phyloP scores from a whole-genome alignment of 2,888 invertebrate species.

The Aleiodes alternator region DNA sequence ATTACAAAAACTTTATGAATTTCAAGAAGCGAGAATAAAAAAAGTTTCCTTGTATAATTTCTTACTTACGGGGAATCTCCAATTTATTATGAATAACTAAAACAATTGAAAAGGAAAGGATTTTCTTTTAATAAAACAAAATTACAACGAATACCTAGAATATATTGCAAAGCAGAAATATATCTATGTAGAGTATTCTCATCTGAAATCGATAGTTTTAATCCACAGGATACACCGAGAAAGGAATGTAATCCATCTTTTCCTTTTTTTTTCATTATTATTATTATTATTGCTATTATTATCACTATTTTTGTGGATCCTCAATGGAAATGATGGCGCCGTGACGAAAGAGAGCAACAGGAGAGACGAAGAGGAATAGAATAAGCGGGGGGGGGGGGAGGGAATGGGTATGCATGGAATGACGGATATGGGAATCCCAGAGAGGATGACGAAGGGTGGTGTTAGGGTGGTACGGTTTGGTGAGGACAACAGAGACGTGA shows the following conservation, averaged over 20 bases:
- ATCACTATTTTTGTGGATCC: conserved; percentile 23
- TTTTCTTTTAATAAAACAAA: not conserved
- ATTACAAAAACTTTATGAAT: not conserved
- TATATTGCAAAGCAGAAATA: not conserved
- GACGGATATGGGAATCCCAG: conserved; percentile 46
- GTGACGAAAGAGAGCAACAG: not conserved
- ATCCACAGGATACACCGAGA: conserved; percentile 37
- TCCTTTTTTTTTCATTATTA: conserved; percentile 6
- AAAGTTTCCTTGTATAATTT: not conserved
- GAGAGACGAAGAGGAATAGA: conserved; percentile 43
- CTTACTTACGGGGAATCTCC: too few species aligned
- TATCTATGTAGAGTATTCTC: conserved; percentile 14
- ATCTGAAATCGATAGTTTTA: conserved; percentile 48
- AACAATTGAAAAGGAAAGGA: not conserved
- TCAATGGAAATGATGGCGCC: conserved; percentile 26
- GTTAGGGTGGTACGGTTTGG: conserved; percentile 29
- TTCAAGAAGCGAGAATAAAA: not conserved
- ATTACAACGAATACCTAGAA: not conserved
- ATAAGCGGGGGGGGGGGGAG: conserved; percentile 38
- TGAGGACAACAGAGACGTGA: conserved; percentile 48
- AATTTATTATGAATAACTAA: too few species aligned
- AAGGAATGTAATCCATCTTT: conserved; percentile 40
- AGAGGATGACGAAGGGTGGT: conserved; percentile 8
- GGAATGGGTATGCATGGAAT: conserved; percentile 49
- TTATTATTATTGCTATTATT: conserved; percentile 18